Conservation (phyloP, 2,888 invertebrate species). For the Podotricha telesiphe region DNA sequence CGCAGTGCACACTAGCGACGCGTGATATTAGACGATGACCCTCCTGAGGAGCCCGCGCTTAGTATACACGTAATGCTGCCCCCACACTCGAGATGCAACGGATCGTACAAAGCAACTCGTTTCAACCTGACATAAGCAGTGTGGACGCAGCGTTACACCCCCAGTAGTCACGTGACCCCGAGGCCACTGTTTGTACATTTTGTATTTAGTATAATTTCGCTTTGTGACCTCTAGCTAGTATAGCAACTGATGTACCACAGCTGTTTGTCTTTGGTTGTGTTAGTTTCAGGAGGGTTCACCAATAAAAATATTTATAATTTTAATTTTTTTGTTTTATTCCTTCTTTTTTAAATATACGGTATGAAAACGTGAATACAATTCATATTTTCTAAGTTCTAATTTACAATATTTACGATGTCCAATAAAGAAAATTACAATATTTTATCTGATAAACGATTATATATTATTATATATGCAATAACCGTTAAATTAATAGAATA, state of each 20-base stretch:
- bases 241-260: conserved; percentile 20
- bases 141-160: neutral
- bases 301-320: conserved; percentile 77
- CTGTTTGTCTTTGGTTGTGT: conserved; percentile 40
- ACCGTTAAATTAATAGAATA: neutral
- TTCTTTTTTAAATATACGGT: conserved; percentile 23
- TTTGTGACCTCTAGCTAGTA: conserved; percentile 28
- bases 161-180: no score
- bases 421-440: neutral
- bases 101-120: no score
- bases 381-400: neutral
- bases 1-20: conserved; percentile 45
- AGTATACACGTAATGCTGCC: no score
- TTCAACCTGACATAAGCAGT: no score
- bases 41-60: conserved; percentile 46
- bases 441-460: conserved; percentile 20
- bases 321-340: conserved; percentile 63
- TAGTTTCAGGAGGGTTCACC: conserved; percentile 61
- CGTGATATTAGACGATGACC: conserved; percentile 68
- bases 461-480: neutral
- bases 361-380: no score
- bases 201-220: conserved; percentile 44
- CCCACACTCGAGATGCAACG: no score
- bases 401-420: neutral
- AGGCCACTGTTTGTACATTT: conserved; percentile 39